phyloP scores from a whole-genome alignment of 1,140 invertebrate species.

The Drosophila subpulchrella region DNA sequence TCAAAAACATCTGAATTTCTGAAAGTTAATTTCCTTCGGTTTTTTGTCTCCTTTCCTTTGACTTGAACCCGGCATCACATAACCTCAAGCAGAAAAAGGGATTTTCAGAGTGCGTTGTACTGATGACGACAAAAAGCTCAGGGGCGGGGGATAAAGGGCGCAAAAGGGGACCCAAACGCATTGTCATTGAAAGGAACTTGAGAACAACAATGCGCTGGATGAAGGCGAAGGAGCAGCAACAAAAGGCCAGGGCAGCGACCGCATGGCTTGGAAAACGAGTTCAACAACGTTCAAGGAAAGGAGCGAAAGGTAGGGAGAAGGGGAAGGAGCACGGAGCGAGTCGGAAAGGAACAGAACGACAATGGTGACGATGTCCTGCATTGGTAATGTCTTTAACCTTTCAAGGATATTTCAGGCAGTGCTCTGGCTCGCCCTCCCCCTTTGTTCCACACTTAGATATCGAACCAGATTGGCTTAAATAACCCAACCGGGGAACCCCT shows the following conservation, averaged over 20 bases:
- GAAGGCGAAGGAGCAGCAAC: conserved; percentile 37
- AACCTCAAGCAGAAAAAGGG: conserved; percentile 21
- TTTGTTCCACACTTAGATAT: conserved; percentile 27
- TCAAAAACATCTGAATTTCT: not conserved
- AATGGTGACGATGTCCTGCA: conserved; percentile 60
- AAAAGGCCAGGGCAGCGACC: conserved; percentile 76
- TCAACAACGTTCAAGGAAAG: conserved; percentile 41
- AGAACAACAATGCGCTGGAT: conserved; percentile 43
- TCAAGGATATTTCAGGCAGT: conserved; percentile 78
- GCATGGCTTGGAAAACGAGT: conserved; percentile 74
- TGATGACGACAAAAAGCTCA: conserved; percentile 32
- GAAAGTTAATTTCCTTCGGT: conserved; percentile 1
- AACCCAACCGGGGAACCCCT: conserved; percentile 23
- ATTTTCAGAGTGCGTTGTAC: conserved; percentile 46
- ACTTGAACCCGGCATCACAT: conserved; percentile 5
- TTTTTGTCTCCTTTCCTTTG: conserved; percentile 6
- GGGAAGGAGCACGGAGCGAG: not conserved
- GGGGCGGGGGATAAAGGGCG: not conserved
- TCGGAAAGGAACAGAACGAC: conserved; percentile 9
- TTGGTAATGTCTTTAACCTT: conserved; percentile 81
- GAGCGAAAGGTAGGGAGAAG: conserved; percentile 20
- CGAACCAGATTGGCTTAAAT: conserved; percentile 47
- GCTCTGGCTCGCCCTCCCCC: conserved; percentile 21
- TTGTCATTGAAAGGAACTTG: conserved; percentile 82
- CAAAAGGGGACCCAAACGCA: conserved; percentile 47